phyloP scores from a whole-genome alignment of 2,888 invertebrate genomes.

The Nephrotoma guestfalica region DNA sequence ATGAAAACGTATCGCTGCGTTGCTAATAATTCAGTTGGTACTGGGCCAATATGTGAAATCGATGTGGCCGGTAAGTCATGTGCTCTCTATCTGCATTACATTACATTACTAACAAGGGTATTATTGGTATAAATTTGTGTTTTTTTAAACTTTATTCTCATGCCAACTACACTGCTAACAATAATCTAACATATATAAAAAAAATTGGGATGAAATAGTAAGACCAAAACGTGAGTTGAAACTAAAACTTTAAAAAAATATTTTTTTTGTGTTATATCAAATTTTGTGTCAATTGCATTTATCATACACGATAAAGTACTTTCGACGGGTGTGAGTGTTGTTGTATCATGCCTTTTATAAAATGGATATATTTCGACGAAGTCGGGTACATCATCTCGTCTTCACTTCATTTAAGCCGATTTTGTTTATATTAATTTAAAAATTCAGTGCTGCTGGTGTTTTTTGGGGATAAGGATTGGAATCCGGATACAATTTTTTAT shows the following conservation, averaged over 20 bases:
- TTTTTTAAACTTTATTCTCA: background rate
- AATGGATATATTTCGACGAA: background rate
- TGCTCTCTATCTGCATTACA: background rate
- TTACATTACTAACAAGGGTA: background rate
- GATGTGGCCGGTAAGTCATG: slow-evolving; percentile 46
- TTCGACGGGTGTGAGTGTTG: background rate
- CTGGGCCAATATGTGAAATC: slow-evolving; percentile 45
- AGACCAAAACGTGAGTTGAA: slow-evolving; percentile 16
- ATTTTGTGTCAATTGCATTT: background rate
- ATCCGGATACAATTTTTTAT: background rate
- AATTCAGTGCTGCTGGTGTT: background rate
- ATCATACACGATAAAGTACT: background rate
- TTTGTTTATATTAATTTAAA: background rate
- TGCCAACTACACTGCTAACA: background rate
- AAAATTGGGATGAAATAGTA: slow-evolving; percentile 10
- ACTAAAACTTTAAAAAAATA: background rate
- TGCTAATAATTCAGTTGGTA: slow-evolving; percentile 72
- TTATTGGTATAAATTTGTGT: background rate
- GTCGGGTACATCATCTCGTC: background rate
- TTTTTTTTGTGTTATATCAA: background rate
- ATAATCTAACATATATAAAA: background rate
- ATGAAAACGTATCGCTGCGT: slow-evolving; percentile 69
- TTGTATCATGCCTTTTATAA: background rate
- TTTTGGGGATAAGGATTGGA: background rate
- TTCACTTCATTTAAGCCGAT: background rate